Evolutionary conservation across 2,797 vertebrate genomes (phyloP).

Genomic region (Phrynocephalus forsythii): DNA sequence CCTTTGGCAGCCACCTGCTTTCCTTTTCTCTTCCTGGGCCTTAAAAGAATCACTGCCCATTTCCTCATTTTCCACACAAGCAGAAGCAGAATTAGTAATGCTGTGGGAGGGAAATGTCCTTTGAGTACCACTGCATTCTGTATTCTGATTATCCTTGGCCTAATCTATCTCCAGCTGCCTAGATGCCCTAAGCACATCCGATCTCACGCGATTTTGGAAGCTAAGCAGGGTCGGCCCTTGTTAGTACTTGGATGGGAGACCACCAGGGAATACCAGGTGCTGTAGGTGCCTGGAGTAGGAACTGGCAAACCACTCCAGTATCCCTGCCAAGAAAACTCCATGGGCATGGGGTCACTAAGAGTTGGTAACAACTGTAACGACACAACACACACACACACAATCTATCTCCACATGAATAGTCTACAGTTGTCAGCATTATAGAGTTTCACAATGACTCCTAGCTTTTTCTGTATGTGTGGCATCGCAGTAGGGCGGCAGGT

Average conservation of each 20-base stretch:
- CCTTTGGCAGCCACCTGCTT: background rate
- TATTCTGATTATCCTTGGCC: background rate
- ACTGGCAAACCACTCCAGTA: background rate
- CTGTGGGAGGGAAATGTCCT: background rate
- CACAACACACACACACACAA: too few species aligned
- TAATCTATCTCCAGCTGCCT: background rate
- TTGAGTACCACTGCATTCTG: slow-evolving; percentile 1
- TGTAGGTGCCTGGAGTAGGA: too few species aligned
- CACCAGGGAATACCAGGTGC: too few species aligned
- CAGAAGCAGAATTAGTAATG: background rate
- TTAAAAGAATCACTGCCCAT: background rate
- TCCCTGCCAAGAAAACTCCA: too few species aligned
- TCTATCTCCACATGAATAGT: background rate
- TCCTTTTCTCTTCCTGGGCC: background rate
- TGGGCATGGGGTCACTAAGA: too few species aligned
- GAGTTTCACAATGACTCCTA: background rate
- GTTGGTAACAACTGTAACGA: too few species aligned
- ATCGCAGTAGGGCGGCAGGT: background rate
- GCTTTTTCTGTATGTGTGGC: background rate
- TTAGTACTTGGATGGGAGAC: too few species aligned
- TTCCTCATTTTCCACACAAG: background rate
- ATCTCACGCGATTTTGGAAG: too few species aligned
- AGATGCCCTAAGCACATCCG: too few species aligned
- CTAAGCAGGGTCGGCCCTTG: too few species aligned
- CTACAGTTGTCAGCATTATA: background rate